Evolutionary conservation across 1,140 invertebrate species (phyloP).

Genomic region (Oscheius sp.): DNA sequence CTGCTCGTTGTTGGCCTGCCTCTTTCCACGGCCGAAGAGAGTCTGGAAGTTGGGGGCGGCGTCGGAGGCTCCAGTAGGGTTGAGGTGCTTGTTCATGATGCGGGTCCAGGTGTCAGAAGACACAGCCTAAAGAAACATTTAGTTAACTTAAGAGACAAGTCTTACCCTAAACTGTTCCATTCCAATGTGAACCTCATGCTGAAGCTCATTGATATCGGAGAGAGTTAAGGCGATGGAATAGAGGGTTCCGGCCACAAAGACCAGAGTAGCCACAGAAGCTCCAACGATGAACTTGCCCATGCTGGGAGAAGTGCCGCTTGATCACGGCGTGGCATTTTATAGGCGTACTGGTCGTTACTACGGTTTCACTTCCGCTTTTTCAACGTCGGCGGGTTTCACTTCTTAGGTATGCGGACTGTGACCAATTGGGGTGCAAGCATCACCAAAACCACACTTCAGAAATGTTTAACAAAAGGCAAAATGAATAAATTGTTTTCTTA

Average conservation of each 20-base stretch:
- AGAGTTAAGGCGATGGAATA: conserved; percentile 13
- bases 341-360: too few species aligned
- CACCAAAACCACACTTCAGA: too few species aligned
- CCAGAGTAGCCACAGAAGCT: conserved; percentile 12
- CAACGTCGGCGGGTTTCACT: too few species aligned
- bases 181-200: conserved; percentile 18
- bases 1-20: conserved; percentile 20
- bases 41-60: conserved; percentile 6
- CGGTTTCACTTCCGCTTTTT: too few species aligned
- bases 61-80: neutral
- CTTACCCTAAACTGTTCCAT: conserved; percentile 17
- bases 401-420: too few species aligned
- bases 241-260: neutral
- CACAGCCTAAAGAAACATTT: neutral
- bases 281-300: conserved; percentile 13
- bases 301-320: too few species aligned
- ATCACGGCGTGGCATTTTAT: too few species aligned
- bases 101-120: conserved; percentile 20
- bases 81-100: conserved; percentile 16
- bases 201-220: conserved; percentile 17
- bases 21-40: conserved; percentile 20
- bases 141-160: neutral
- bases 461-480: too few species aligned
- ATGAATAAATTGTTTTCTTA: too few species aligned
- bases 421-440: too few species aligned